A percentile compares a stretch with the other conserved stretches of the same genome.
phyloP scores from a whole-genome alignment of 1,140 invertebrate genomes.

The Pemphigus obesinymphae region DNA sequence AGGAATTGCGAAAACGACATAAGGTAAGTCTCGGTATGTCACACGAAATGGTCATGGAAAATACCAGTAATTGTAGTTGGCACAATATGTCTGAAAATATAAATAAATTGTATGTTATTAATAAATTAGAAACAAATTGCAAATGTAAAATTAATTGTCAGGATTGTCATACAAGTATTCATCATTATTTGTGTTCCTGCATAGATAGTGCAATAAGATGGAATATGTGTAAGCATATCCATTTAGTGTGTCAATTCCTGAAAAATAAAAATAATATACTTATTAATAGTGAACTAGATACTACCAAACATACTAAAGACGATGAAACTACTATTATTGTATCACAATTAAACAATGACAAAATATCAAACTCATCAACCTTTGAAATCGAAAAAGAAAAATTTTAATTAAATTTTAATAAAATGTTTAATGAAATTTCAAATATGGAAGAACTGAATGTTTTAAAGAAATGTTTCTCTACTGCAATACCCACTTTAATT shows the following conservation, averaged over 20 bases:
- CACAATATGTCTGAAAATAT: background rate
- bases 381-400: background rate
- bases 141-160: background rate
- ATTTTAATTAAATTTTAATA: background rate
- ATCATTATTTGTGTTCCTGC: background rate
- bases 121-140: too few species aligned
- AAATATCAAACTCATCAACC: background rate
- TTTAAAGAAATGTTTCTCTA: background rate
- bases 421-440: background rate
- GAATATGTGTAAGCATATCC: background rate
- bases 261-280: background rate
- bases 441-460: background rate
- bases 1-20: conserved; percentile 18
- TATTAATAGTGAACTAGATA: too few species aligned
- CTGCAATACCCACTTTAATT: background rate
- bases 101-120: background rate
- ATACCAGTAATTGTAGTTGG: background rate
- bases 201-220: too few species aligned
- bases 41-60: background rate
- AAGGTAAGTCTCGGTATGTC: background rate
- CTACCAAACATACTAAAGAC: too few species aligned
- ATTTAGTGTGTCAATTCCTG: background rate
- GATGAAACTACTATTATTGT: background rate
- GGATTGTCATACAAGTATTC: background rate
- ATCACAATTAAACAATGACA: background rate